Conservation (phyloP, 2,113 vertebrate species). For the Phoenicopterus ruber region DNA sequence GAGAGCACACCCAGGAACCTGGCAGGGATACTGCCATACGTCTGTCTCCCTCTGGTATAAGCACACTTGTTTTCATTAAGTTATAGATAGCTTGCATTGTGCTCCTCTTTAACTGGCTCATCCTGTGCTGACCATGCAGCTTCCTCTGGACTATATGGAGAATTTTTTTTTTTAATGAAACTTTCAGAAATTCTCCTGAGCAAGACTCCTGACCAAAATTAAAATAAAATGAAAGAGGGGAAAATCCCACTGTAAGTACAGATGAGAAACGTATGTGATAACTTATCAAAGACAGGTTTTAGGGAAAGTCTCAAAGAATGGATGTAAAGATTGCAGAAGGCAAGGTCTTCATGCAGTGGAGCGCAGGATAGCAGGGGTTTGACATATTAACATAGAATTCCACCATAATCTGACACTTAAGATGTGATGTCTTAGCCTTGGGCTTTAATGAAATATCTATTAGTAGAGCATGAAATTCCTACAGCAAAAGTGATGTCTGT, state of each 20-base stretch:
- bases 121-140: neutral
- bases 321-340: neutral
- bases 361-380: accelerated
- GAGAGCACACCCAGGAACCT: neutral
- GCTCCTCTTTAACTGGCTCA: neutral
- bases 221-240: neutral
- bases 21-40: neutral
- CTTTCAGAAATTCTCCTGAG: neutral
- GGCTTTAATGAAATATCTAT: neutral
- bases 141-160: neutral
- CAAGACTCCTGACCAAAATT: neutral
- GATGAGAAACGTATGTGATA: neutral
- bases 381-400: neutral
- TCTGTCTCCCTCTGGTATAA: neutral
- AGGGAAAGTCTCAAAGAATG: neutral
- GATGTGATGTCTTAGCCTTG: neutral
- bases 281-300: neutral
- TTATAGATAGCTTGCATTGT: neutral
- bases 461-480: neutral
- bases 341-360: neutral
- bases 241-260: neutral
- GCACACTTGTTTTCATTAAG: neutral
- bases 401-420: neutral
- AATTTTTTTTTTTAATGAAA: neutral
- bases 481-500: neutral